Conservation (phyloP, 2,888 invertebrate species). For the Lymantria dispar region DNA sequence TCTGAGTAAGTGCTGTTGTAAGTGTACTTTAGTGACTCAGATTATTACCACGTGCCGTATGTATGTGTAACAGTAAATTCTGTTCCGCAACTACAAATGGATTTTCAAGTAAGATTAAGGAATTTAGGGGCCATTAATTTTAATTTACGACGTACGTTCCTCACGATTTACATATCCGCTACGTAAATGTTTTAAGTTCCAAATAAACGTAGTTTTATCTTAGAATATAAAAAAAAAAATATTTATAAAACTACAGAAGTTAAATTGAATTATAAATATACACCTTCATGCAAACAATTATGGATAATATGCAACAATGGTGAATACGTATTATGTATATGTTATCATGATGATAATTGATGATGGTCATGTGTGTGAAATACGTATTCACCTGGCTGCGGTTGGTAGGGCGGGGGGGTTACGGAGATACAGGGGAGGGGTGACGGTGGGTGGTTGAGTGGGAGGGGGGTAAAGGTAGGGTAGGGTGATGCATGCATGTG, state of each 20-base stretch:
- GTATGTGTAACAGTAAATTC: constrained; percentile 2
- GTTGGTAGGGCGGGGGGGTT: constrained; percentile 14
- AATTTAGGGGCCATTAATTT: constrained; percentile 18
- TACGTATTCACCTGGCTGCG: constrained; percentile 59
- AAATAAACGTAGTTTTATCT: not conserved
- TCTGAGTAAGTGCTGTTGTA: not conserved
- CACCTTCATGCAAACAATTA: not conserved
- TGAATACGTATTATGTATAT: constrained; percentile 37
- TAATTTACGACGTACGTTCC: constrained; percentile 16
- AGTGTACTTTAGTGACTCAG: not conserved
- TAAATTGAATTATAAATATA: not conserved
- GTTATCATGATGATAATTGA: constrained; percentile 32
- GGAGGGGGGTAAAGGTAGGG: constrained; percentile 13
- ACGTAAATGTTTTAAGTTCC: not conserved
- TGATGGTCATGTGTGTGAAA: constrained; percentile 45
- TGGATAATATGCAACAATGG: constrained; percentile 24
- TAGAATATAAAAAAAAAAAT: not conserved
- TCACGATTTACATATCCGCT: constrained; percentile 20
- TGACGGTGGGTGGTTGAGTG: constrained; percentile 11
- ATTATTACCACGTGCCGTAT: constrained; percentile 1
- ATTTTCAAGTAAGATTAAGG: constrained; percentile 15
- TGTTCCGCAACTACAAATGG: constrained; percentile 12
- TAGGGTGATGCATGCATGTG: constrained; percentile 58
- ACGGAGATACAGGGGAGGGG: constrained; percentile 13
- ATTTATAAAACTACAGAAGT: not conserved